phyloP scores from a whole-genome alignment of 2,888 invertebrate species.

The Pollenia angustigena region DNA sequence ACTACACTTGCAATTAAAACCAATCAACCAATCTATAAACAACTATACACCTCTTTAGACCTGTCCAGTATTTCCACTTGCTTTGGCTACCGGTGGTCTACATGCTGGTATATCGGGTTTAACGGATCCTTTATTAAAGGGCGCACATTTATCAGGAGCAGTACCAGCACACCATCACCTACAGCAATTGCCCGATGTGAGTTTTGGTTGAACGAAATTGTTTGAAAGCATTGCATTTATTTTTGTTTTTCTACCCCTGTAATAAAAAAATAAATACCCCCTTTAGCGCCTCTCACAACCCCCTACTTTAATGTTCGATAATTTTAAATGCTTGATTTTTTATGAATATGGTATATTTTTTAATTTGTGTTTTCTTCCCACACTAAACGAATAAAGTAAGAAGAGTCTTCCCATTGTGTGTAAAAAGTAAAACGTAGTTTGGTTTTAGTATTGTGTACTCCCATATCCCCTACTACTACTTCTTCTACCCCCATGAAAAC shows the following conservation, averaged over 20 bases:
- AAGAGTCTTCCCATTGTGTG: slow-evolving; percentile 45
- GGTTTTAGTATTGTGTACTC: slow-evolving; percentile 67
- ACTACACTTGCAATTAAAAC: slow-evolving; percentile 65
- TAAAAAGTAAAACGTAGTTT: slow-evolving; percentile 67
- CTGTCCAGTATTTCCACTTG: slow-evolving; percentile 85
- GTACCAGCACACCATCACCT: slow-evolving; percentile 84
- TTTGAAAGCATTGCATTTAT: slow-evolving; percentile 72
- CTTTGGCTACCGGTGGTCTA: slow-evolving; percentile 84
- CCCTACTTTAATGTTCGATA: slow-evolving; percentile 51
- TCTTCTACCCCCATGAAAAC: slow-evolving; percentile 23
- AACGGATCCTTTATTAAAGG: slow-evolving; percentile 85
- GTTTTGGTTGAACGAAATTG: slow-evolving; percentile 80
- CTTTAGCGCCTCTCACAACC: slow-evolving; percentile 39
- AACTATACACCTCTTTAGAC: slow-evolving; percentile 79
- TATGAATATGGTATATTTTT: slow-evolving; percentile 41
- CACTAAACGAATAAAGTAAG: slow-evolving; percentile 19
- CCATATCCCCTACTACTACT: slow-evolving; percentile 28
- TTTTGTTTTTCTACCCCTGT: slow-evolving; percentile 62
- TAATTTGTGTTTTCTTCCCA: slow-evolving; percentile 51
- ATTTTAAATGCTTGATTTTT: slow-evolving; percentile 59
- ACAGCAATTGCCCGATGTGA: slow-evolving; percentile 85
- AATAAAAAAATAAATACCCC: slow-evolving; percentile 42
- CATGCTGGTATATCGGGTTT: slow-evolving; percentile 85
- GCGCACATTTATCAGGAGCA: slow-evolving; percentile 84
- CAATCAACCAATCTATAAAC: slow-evolving; percentile 67